These are phyloP conservation scores for Anguilla rostrata DNA, from an alignment of 2,113 vertebrate species.

Conservation along the genomic window DNA sequence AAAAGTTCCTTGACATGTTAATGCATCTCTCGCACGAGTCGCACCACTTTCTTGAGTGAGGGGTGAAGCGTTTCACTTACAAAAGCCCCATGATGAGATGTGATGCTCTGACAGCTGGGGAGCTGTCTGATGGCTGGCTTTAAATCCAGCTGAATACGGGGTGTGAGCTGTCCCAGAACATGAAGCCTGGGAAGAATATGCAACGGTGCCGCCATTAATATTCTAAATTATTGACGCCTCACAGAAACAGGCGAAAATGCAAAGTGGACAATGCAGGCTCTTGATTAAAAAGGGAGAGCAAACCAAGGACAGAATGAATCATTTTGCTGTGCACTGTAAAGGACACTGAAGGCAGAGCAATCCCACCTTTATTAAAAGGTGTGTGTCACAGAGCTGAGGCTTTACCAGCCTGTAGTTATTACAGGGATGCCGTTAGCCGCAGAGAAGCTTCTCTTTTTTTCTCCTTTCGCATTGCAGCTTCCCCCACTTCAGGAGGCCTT, in stretches of 20 bases:
- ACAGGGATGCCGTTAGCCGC: background rate
- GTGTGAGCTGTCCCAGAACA: conserved; percentile 43
- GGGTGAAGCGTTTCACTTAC: background rate
- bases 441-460: background rate
- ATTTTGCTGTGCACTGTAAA: conserved; percentile 35
- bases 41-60: background rate
- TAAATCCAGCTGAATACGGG: conserved; percentile 44
- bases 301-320: conserved; percentile 52
- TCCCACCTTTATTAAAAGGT: conserved; percentile 46
- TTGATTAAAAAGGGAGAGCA: conserved; percentile 52
- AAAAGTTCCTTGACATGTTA: conserved; percentile 17
- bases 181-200: conserved; percentile 42
- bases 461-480: conserved; percentile 8
- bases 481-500: background rate
- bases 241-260: conserved; percentile 47
- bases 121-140: conserved; percentile 53
- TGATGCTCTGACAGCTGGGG: conserved; percentile 66
- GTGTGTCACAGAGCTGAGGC: background rate
- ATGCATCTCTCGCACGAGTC: background rate
- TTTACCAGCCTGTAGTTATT: background rate
- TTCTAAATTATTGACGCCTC: conserved; percentile 55
- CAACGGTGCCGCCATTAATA: conserved; percentile 47
- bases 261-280: conserved; percentile 47
- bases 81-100: conserved; percentile 46
- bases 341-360: conserved; percentile 36